Conservation (phyloP, 2,113 vertebrate species). For the Semnornis frantzii region DNA sequence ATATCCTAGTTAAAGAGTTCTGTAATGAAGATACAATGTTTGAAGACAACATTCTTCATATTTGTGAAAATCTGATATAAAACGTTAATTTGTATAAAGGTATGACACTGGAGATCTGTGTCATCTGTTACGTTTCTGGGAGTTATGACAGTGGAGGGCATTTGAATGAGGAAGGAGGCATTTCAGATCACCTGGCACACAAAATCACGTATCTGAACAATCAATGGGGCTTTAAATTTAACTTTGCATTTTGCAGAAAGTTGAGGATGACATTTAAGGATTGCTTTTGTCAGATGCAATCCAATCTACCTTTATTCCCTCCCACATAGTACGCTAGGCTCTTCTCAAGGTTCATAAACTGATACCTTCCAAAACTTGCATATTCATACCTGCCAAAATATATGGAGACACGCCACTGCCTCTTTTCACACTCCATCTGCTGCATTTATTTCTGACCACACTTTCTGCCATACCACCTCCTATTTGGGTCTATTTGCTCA, state of each 20-base stretch:
- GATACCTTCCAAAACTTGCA: not conserved
- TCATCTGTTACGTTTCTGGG: not conserved
- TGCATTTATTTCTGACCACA: not conserved
- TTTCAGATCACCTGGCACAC: not conserved
- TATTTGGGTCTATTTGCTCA: not conserved
- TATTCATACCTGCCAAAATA: conserved; percentile 16
- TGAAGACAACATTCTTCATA: not conserved
- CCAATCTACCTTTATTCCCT: not conserved
- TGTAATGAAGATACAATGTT: not conserved
- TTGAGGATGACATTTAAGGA: not conserved
- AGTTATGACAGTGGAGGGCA: not conserved
- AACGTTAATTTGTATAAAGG: not conserved
- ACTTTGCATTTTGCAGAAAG: not conserved
- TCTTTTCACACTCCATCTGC: conserved; percentile 37
- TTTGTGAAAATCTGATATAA: not conserved
- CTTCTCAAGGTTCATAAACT: not conserved
- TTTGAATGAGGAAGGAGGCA: not conserved
- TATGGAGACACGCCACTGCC: not conserved
- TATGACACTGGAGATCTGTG: not conserved
- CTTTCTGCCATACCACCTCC: not conserved
- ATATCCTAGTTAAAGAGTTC: not conserved
- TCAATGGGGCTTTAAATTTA: not conserved
- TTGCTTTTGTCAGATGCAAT: not conserved
- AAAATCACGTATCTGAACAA: conserved; percentile 1
- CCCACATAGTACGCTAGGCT: not conserved